Percentiles rank a stretch among this genome's conserved stretches.
phyloP scores from a whole-genome alignment of 2,113 vertebrate species.

The Phaethon lepturus region DNA sequence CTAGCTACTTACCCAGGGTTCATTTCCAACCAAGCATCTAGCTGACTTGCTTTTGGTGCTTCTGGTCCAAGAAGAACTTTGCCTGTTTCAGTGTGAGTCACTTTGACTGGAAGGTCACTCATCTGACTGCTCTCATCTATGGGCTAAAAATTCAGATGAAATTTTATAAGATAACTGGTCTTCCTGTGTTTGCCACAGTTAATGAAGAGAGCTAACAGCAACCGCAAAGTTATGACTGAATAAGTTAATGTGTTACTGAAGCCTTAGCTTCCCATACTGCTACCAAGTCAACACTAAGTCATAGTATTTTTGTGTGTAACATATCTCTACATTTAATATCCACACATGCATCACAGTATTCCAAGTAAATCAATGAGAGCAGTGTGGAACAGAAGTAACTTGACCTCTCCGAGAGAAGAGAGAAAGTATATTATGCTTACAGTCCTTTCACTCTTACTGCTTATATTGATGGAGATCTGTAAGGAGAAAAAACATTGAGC shows the following conservation, averaged over 20 bases:
- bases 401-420: background rate
- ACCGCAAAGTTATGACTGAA: background rate
- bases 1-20: constrained; percentile 86
- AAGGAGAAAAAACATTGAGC: background rate
- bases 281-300: background rate
- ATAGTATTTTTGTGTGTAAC: background rate
- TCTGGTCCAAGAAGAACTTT: constrained; percentile 92
- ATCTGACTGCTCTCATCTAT: constrained; percentile 97
- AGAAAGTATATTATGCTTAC: background rate
- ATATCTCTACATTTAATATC: background rate
- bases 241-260: background rate
- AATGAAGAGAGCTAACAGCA: background rate
- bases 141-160: constrained; percentile 72
- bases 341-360: background rate
- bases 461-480: background rate
- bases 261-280: background rate
- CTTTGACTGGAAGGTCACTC: constrained; percentile 96
- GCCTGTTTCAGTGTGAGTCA: constrained; percentile 93
- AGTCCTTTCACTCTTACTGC: background rate
- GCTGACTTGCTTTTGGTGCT: constrained; percentile 93
- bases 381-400: background rate
- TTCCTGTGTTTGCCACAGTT: background rate
- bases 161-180: background rate
- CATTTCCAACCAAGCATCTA: constrained; percentile 97
- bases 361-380: background rate